Conservation (phyloP, 2,888 invertebrate genomes). For the Hirtodrosophila duncani region DNA sequence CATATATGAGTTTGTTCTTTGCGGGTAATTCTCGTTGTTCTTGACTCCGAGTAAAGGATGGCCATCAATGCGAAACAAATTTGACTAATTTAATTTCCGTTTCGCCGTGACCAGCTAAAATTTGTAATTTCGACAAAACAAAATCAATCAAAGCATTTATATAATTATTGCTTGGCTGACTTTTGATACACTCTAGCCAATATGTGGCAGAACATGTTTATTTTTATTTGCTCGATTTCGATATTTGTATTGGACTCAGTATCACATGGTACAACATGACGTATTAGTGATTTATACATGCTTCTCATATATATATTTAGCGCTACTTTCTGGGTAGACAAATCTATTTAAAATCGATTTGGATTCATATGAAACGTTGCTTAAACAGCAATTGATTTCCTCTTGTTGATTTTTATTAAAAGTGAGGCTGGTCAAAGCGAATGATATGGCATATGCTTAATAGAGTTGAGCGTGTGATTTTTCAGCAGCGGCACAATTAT, state of each 20-base stretch:
- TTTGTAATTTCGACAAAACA: slow-evolving; percentile 1
- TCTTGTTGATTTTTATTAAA: slow-evolving; percentile 27
- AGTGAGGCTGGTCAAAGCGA: neutral
- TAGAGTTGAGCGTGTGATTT: slow-evolving; percentile 2
- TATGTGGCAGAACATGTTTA: too few species aligned
- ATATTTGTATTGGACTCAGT: too few species aligned
- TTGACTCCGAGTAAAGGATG: slow-evolving; percentile 1
- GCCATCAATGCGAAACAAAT: slow-evolving; percentile 3
- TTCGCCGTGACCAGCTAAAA: slow-evolving; percentile 10
- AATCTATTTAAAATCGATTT: slow-evolving; percentile 56
- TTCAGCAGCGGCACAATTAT: slow-evolving; percentile 7
- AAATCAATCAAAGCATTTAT: slow-evolving; percentile 32
- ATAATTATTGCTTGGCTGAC: slow-evolving; percentile 8
- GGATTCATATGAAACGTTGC: slow-evolving; percentile 21
- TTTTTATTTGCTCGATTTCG: slow-evolving; percentile 8
- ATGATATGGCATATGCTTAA: slow-evolving; percentile 11
- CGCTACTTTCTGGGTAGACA: too few species aligned
- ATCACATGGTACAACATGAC: slow-evolving; percentile 58
- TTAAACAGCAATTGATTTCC: slow-evolving; percentile 28
- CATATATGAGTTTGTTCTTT: neutral
- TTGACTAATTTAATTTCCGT: slow-evolving; percentile 36
- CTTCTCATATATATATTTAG: too few species aligned
- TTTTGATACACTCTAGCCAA: slow-evolving; percentile 2
- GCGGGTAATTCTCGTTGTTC: neutral
- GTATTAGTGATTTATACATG: slow-evolving; percentile 46